phyloP scores from a whole-genome alignment of 2,888 invertebrate species.

The Netelia fuscicornis region DNA sequence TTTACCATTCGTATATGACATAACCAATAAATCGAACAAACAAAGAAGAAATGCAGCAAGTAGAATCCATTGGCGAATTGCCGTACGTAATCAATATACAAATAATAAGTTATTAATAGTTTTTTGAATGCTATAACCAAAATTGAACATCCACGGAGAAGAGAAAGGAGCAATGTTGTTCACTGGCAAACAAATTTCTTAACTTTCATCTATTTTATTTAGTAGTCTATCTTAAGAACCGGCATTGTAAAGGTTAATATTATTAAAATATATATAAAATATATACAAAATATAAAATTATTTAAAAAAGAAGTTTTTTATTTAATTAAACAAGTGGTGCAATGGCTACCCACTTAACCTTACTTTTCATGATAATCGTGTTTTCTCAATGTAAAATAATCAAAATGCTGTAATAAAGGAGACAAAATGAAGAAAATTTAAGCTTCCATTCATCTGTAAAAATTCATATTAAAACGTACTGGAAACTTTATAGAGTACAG shows the following conservation, averaged over 20 bases:
- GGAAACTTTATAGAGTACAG: neutral
- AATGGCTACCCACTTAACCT: neutral
- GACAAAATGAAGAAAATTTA: neutral
- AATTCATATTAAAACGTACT: neutral
- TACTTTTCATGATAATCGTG: neutral
- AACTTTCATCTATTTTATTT: neutral
- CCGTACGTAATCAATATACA: conserved; percentile 51
- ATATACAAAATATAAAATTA: no score
- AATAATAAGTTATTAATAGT: neutral
- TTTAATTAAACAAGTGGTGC: neutral
- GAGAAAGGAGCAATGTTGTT: neutral
- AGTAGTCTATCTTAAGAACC: neutral
- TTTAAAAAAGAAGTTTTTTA: neutral
- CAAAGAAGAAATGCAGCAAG: conserved; percentile 53
- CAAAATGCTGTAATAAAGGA: neutral
- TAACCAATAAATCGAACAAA: conserved; percentile 11
- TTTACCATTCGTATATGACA: conserved; percentile 2
- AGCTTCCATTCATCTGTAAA: neutral
- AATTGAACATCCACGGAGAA: neutral
- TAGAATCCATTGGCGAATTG: conserved; percentile 62
- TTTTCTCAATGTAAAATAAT: neutral
- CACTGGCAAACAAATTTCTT: neutral
- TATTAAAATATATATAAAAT: no score
- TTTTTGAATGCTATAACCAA: neutral
- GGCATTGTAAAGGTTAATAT: neutral